Percentiles rank a stretch among this genome's conserved stretches.
Evolutionary conservation across 1,140 invertebrate species (phyloP).

Genomic region (Episyrphus balteatus): DNA sequence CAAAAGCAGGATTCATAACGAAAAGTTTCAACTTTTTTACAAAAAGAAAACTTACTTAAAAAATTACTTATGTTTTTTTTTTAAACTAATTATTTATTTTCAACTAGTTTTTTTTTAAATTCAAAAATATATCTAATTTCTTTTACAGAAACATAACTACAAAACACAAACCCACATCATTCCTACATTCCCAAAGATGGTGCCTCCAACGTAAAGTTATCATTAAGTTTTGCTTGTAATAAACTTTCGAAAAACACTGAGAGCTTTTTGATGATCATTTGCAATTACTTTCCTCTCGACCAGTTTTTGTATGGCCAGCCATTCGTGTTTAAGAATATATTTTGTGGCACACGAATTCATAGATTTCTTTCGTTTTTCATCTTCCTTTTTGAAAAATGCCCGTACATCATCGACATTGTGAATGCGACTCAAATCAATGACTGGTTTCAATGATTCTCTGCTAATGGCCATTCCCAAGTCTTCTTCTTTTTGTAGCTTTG

Average conservation of each 20-base stretch:
- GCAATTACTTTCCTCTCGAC: conserved; percentile 20
- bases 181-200: not conserved
- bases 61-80: too few relatives aligned
- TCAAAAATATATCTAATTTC: not conserved
- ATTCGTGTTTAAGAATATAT: conserved; percentile 21
- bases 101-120: not conserved
- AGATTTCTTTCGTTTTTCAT: conserved; percentile 12
- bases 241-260: conserved; percentile 32
- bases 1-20: too few relatives aligned
- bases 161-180: not conserved
- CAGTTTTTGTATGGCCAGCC: conserved; percentile 19
- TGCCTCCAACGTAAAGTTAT: not conserved
- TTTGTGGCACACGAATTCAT: conserved; percentile 15
- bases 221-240: conserved; percentile 24
- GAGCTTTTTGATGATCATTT: conserved; percentile 19
- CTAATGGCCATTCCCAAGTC: not conserved
- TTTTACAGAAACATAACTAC: not conserved
- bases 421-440: not conserved
- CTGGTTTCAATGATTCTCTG: not conserved
- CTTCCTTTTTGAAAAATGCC: conserved; percentile 19
- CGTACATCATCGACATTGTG: conserved; percentile 16
- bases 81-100: too few relatives aligned
- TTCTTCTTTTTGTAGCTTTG: not conserved
- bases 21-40: too few relatives aligned
- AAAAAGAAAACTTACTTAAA: too few relatives aligned